phyloP scores from a whole-genome alignment of 2,888 invertebrate genomes.

The Yponomeuta plumbellus region DNA sequence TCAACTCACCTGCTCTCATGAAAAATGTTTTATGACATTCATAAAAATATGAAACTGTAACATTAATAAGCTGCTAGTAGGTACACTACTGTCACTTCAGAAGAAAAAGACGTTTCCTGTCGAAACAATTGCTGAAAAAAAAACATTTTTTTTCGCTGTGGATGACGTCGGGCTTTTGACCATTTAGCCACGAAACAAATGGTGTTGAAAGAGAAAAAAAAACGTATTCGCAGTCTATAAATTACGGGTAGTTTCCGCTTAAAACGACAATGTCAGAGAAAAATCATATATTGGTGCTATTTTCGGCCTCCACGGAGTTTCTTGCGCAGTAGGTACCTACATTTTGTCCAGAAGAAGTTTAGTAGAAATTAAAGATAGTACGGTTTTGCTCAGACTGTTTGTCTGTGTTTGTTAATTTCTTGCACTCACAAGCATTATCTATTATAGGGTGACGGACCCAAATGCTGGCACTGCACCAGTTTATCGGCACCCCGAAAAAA shows the following conservation, averaged over 20 bases:
- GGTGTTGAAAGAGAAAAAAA: neutral
- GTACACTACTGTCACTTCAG: neutral
- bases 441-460: no score
- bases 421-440: no score
- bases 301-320: neutral
- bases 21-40: neutral
- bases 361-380: no score
- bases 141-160: neutral
- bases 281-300: neutral
- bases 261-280: neutral
- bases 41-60: neutral
- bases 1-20: neutral
- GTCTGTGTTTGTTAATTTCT: no score
- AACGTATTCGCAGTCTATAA: neutral
- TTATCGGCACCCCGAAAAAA: no score
- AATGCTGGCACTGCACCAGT: no score
- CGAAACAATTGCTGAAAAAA: neutral
- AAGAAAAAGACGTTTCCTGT: neutral
- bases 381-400: no score
- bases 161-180: neutral
- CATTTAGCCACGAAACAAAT: neutral
- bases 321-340: no score
- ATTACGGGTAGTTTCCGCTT: neutral
- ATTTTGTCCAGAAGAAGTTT: no score
- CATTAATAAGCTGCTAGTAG: neutral